Base-by-base conservation (phyloP, 2,888 invertebrate genomes). In the Pristionchus entomophagus region DNA sequence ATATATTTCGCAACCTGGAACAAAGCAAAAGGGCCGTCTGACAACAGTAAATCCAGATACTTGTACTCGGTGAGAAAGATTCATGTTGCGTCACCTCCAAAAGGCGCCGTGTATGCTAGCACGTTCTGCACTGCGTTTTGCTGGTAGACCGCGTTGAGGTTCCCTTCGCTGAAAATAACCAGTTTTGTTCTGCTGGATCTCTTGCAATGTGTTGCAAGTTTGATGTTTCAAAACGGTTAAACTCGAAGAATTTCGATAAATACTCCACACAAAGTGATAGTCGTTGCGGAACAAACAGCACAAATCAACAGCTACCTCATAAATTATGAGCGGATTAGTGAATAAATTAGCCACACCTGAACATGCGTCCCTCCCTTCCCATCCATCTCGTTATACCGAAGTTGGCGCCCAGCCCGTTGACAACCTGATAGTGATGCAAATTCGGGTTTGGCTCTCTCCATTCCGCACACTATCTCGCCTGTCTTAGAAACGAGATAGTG, bases 61-160 rank as follows among this genome's bases (percentile, higher is more conserved):
- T n/a, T n/a, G n/a, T n/a, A n/a, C n/a, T n/a, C n/a, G n/a, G n/a
- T n/a, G n/a, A n/a, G n/a, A n/a, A n/a, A n/a, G n/a, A n/a, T n/a
- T n/a, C n/a, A n/a, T n/a, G n/a, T n/a, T n/a, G 10, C 51, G n/a
- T 41, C n/a, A 86, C 86, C 86, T n/a, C 45, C 77, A 80, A 91
- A 91, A 0, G 92, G 92, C 0, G 91, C 92, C 1, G 92, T 92
- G 88, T 91, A 92, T 14, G 92, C 92, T 85, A 92, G 87, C 19
- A 92, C 88, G 82, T 92, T 91, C 86, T 92, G 89, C 41, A 93
- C 88, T 59, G 91, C 90, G 51, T 90, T 92, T 84, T 92, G 92
- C 0, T 88, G 84, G 86, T 91, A 89, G 53, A 92, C 88, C 80
- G 89, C 91, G 86, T 91, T 91, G 81, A 93, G 88, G 86, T 91